Base-by-base conservation (phyloP, 2,797 vertebrate genomes). In the Coccyzus lansbergi region DNA sequence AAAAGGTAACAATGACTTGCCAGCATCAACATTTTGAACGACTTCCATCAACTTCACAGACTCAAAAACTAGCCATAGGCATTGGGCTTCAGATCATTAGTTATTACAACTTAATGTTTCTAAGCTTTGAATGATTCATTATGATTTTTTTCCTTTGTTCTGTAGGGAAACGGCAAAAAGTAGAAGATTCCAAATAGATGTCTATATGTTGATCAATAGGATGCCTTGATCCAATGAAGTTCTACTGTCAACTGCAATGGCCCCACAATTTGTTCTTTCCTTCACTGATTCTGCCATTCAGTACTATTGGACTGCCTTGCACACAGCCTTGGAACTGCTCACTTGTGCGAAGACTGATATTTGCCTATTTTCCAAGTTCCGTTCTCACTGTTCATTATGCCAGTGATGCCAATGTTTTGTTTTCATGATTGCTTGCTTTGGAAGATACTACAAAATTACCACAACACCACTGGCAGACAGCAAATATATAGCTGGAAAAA, bases 281-380 rank as follows among this genome's bases (percentile, higher is more conserved):
- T 88, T 44, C n/a, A 34, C 40, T 5, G 15, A 6, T 48, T 79
- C 26, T 26, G 11, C 67, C 38, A 14, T 64, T 21, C 33, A 31
- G 42, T 29, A 34, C 7, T 8, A 62, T 62, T 20, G 65, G 18
- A 52, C 29, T 72, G 46, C 9, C 42, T 69, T 36, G 7, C 22
- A 26, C 31, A 56, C 64, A 34, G 40, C 21, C 20, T 10, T 42
- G 38, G 21, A 56, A 52, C 5, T 8, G 5, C 44, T 33, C 33
- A 18, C 49, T 53, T 56, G 13, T 0, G 0, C 4, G 28, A 85
- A 65, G 4, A 42, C 7, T 2, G 19, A 46, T 62, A 56, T n/a
- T 85, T 93, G 17, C 19, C 2, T 19, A 34, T 8, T 18, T 86
- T 69, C 11, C 17, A 64, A 53, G 33, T 62, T 62, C 25, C 16